Evolutionary conservation across 2,113 vertebrate genomes (phyloP).

Genomic region (Urocolius indicus): DNA sequence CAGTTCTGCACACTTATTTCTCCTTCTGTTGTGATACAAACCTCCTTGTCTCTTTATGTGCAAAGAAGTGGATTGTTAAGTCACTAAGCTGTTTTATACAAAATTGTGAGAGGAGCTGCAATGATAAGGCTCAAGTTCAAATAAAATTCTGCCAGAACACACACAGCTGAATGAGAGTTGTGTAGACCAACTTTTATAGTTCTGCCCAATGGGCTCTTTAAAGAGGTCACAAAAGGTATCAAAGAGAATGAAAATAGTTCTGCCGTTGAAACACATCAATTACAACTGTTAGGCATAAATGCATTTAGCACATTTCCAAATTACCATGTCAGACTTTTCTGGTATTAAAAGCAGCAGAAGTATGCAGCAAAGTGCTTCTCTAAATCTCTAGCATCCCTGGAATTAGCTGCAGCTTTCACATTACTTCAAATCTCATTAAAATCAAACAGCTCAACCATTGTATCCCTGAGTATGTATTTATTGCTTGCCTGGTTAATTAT

Average conservation of each 20-base stretch:
- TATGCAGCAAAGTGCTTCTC: not conserved
- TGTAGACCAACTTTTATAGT: not conserved
- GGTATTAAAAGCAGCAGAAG: not conserved
- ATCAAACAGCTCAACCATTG: not conserved
- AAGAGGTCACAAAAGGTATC: not conserved
- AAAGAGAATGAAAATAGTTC: not conserved
- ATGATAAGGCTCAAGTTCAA: not conserved
- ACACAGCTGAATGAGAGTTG: not conserved
- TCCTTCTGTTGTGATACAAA: not conserved
- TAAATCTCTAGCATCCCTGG: not conserved
- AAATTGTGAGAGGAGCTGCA: not conserved
- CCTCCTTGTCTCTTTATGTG: not conserved
- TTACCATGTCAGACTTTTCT: not conserved
- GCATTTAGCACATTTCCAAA: constrained; percentile 15
- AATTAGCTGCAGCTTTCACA: not conserved
- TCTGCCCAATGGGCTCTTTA: not conserved
- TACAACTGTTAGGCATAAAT: not conserved
- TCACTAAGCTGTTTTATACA: not conserved
- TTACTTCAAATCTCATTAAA: not conserved
- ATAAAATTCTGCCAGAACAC: not conserved
- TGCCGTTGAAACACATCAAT: not conserved
- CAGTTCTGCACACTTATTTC: not conserved
- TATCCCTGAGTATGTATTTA: not conserved
- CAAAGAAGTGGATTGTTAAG: not conserved
- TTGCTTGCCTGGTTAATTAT: not conserved